A percentile compares a stretch with the other conserved stretches of the same genome.
These are phyloP conservation scores for Enchytraeus crypticus DNA, from an alignment of 2,888 invertebrate genomes.

Conservation along the genomic window DNA sequence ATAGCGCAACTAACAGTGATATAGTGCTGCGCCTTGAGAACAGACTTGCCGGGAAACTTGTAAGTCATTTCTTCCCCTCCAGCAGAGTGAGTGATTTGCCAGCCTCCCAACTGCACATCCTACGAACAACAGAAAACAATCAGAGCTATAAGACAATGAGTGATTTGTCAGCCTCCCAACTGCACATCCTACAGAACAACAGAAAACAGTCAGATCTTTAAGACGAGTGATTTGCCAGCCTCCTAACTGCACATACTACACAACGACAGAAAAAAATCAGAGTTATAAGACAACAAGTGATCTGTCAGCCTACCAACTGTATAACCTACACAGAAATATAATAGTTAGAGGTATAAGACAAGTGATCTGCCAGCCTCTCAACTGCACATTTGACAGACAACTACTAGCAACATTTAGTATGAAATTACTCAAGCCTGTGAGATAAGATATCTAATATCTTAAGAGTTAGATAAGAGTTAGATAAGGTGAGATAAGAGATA, in stretches of 20 bases:
- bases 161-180: constrained; percentile 70
- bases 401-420: too few relatives aligned
- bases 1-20: constrained; percentile 55
- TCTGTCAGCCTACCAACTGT: constrained; percentile 66
- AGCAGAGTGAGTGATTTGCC: constrained; percentile 73
- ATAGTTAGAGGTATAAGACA: constrained; percentile 59
- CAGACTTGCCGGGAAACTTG: constrained; percentile 82
- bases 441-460: too few relatives aligned
- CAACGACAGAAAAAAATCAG: not conserved
- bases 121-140: constrained; percentile 21
- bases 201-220: constrained; percentile 49
- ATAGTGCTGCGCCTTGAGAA: constrained; percentile 67
- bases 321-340: constrained; percentile 41
- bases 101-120: constrained; percentile 59
- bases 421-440: too few relatives aligned
- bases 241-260: constrained; percentile 52
- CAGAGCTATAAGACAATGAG: constrained; percentile 65
- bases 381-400: constrained; percentile 45
- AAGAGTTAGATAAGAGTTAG: too few relatives aligned
- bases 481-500: too few relatives aligned
- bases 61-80: constrained; percentile 69
- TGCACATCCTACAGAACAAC: constrained; percentile 42
- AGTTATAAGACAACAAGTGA: constrained; percentile 69
- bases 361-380: constrained; percentile 73
- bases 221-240: constrained; percentile 77